A percentile compares a stretch with the other conserved stretches of the same genome.
Conservation (phyloP, 2,113 vertebrate species). For the Sminthopsis crassicaudata region DNA sequence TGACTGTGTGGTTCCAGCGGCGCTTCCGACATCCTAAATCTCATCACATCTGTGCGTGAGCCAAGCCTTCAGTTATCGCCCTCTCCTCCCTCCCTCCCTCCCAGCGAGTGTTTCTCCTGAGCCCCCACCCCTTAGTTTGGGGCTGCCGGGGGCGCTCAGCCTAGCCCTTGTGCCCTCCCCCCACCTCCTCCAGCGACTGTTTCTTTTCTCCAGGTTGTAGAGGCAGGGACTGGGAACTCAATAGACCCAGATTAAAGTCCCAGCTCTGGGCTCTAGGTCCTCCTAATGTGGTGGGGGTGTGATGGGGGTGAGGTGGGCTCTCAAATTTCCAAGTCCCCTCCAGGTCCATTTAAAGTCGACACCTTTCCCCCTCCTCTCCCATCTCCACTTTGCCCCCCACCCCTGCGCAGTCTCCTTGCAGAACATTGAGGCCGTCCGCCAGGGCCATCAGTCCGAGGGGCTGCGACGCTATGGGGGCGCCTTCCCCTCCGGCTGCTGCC, state of each 20-base stretch:
- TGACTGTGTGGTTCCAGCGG: conserved; percentile 94
- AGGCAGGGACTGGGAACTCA: neutral
- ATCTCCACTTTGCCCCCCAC: neutral
- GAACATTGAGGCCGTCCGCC: conserved; percentile 91
- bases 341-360: neutral
- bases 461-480: conserved; percentile 85
- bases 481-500: conserved; percentile 88
- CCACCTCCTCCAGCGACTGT: neutral
- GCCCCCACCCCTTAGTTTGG: neutral
- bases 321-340: neutral
- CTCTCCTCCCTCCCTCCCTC: neutral
- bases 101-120: too few relatives aligned
- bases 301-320: neutral
- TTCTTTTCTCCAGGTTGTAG: neutral
- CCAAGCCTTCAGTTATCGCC: accelerated
- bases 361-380: neutral
- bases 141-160: neutral
- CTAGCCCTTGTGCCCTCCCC: neutral
- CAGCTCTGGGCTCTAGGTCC: too few relatives aligned
- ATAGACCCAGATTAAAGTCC: neutral
- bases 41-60: conserved; percentile 91
- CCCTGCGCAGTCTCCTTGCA: conserved; percentile 89
- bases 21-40: conserved; percentile 84
- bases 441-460: conserved; percentile 94
- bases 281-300: neutral